Evolutionary conservation across 2,113 vertebrate genomes (phyloP), one percentile per base, ranked within the genome.

Genomic region (Notarius lentiginosus): DNA sequence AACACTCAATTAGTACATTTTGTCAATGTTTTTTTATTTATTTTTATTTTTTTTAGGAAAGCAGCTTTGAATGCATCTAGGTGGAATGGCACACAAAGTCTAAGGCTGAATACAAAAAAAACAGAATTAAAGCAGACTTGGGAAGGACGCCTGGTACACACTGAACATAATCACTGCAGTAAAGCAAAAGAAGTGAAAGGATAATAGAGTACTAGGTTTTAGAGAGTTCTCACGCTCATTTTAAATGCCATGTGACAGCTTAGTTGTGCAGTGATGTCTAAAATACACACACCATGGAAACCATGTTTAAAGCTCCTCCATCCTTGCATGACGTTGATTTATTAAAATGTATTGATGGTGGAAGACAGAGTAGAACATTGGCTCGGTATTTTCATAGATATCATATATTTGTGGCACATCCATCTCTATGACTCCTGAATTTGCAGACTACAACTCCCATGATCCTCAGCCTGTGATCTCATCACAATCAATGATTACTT

Each of bases 161-260:
- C 53, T 73, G 17, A 41, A n/a, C 47, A 77, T 15, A 51, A 65
- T 85, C 84, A 65, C 41, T 22, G 56, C 58, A 77, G 41, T 53
- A 51, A 75, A 75, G 41, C 22, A 61, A 58, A 76, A 30, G 34
- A 20, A n/a, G 4, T 51, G 47, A 76, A 73, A 30, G n/a, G 12
- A 47, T 20, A 77, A 76, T 51, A 58, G 30, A 60, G 17, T 53
- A 27, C 73, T 68, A n/a, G 14, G 41, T 63, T 63, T 27, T 24
- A 60, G 24, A 47, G 80, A 65, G 80, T 68, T 83, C 49, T 9
- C 82, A 27, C 55, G 41, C 61, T 51, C 49, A 83, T 51, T 68
- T 15, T n/a, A 66, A 27, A n/a, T 27, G 34, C 77, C n/a, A 34
- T 58, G 55, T 60, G 77, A 60, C 76, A 79, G 76, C n/a, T 79